Base-by-base conservation (phyloP, 2,113 vertebrate species). In the Pseudorasbora parva region DNA sequence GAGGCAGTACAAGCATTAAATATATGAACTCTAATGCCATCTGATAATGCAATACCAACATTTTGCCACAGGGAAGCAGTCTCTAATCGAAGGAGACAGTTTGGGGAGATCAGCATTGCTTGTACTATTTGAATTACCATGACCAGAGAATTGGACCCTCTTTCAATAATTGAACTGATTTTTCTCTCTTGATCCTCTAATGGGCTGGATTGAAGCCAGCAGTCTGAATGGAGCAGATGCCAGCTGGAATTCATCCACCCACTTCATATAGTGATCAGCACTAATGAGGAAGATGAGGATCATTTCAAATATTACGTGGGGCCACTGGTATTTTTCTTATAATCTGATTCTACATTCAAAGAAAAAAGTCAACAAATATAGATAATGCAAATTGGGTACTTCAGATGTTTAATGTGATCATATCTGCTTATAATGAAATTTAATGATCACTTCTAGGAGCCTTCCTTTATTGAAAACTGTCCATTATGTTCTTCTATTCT, bases 121-220 rank as follows among this genome's bases (percentile, higher is more conserved):
- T 66, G 60, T 56, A 69, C 78, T 54, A 51, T 81, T 54, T 81
- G 11, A 81, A 68, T 54, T 41, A 56, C 25, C 62, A 15, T 69
- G 62, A 81, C 23, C 78, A 81, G 69, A 81, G 30, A 6, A 33
- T 56, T 69, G 62, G 47, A 41, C 62, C 27, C 25, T 54, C 30
- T 81, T 81, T 30, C 78, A 54, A 51, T 81, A 81, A 56, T 25
- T 81, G 62, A 69, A 69, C 64, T 81, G 78, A 81, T 81, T 81
- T 81, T 54, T 30, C 64, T 69, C 78, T 81, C 78, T 81, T 81
- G 78, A 81, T 81, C 78, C 21, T 33, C 8, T 81, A 81, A 81
- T 81, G 64, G 47, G 30, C 27, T 81, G 78, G 64, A 81, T 8
- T 68, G 60, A 69, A 56, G 78, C 78, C 78, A 81, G 47, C 12